Percentiles rank a stretch among this genome's conserved stretches.
Conservation (phyloP, 2,113 vertebrate species). For the Eulemur rufifrons region DNA sequence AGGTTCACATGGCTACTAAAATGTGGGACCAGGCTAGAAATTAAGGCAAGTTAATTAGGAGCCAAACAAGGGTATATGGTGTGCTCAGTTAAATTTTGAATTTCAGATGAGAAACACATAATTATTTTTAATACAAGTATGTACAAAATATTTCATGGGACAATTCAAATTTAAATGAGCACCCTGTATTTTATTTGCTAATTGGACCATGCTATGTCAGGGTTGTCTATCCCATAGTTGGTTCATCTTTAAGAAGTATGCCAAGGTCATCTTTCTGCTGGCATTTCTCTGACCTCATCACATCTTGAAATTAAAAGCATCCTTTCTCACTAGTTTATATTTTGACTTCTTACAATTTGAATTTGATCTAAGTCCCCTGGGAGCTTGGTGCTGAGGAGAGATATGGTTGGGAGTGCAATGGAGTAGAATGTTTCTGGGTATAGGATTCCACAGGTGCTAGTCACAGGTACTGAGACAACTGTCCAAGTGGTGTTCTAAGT, state of each 20-base stretch:
- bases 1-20: not conserved
- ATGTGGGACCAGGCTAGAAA: not conserved
- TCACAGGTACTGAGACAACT: not conserved
- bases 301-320: constrained; percentile 31
- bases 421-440: not conserved
- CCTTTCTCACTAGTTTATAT: not conserved
- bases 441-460: not conserved
- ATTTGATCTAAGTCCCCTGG: not conserved
- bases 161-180: not conserved
- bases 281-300: not conserved
- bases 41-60: constrained; percentile 26
- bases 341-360: not conserved
- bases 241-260: constrained; percentile 3
- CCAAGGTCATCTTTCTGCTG: not conserved
- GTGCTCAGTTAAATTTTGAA: not conserved
- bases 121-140: not conserved
- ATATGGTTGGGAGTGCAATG: not conserved
- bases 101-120: not conserved
- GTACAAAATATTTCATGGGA: not conserved
- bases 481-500: not conserved
- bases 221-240: not conserved
- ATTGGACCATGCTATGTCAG: not conserved
- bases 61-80: not conserved
- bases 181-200: not conserved
- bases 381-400: not conserved